Conservation (phyloP, 2,797 vertebrate species). For the Halcyon leucocephala region DNA sequence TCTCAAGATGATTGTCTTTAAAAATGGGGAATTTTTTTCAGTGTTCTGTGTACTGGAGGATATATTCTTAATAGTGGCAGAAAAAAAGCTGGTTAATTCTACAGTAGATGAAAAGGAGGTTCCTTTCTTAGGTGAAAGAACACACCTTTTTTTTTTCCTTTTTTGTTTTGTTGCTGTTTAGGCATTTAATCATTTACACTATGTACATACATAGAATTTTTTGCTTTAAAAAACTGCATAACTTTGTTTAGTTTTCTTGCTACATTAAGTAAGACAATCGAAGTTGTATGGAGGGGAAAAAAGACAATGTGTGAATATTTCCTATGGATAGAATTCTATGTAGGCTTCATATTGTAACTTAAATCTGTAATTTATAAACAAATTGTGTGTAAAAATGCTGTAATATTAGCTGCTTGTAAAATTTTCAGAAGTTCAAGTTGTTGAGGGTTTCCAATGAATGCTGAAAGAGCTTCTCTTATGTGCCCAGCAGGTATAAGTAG, state of each 20-base stretch:
- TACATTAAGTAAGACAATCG: conserved; percentile 66
- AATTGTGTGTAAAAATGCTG: conserved; percentile 82
- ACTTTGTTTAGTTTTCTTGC: conserved; percentile 40
- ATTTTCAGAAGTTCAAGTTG: conserved; percentile 80
- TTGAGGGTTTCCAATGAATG: conserved; percentile 86
- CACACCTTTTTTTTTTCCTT: conserved; percentile 11
- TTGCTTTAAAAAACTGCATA: conserved; percentile 5
- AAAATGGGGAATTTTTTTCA: conserved; percentile 29
- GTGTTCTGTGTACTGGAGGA: not conserved
- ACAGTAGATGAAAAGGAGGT: not conserved
- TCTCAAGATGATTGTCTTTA: conserved; percentile 47
- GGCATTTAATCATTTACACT: conserved; percentile 4
- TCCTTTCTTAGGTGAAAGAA: not conserved
- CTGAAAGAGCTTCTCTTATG: conserved; percentile 86
- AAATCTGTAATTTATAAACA: conserved; percentile 82
- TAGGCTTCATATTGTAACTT: conserved; percentile 81
- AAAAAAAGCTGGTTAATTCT: not conserved
- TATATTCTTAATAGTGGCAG: not conserved
- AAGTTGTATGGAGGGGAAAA: conserved; percentile 30
- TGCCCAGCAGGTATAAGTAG: conserved; percentile 87
- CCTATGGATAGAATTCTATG: conserved; percentile 69
- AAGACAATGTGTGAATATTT: conserved; percentile 62
- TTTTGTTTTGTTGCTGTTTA: conserved; percentile 41
- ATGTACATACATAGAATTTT: conserved; percentile 45
- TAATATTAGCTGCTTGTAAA: conserved; percentile 92